phyloP scores from a whole-genome alignment of 2,797 vertebrate species.

The Gymnodraco acuticeps region DNA sequence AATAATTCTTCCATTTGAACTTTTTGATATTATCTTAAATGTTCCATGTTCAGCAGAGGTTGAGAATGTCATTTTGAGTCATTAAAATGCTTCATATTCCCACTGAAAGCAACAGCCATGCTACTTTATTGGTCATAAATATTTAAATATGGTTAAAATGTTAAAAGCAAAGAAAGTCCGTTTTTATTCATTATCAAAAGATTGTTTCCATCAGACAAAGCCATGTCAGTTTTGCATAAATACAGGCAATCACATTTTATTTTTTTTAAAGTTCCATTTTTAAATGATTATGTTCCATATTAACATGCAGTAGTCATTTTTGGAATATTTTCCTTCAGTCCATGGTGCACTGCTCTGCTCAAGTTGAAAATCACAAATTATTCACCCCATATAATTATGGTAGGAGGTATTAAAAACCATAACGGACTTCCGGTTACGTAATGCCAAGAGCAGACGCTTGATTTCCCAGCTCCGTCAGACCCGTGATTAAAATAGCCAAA shows the following conservation, averaged over 20 bases:
- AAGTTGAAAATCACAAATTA: conserved; percentile 39
- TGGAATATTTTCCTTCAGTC: conserved; percentile 32
- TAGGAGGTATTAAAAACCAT: conserved; percentile 46
- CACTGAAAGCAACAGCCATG: conserved; percentile 35
- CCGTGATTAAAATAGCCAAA: no score
- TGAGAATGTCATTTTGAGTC: neutral
- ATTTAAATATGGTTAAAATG: conserved; percentile 32
- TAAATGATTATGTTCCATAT: conserved; percentile 35
- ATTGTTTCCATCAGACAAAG: conserved; percentile 39
- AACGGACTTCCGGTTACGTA: neutral
- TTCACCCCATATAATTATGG: conserved; percentile 42
- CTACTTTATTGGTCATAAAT: conserved; percentile 34
- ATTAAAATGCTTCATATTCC: conserved; percentile 23
- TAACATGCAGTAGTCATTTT: conserved; percentile 20
- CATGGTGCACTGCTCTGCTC: conserved; percentile 7
- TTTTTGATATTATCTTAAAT: conserved; percentile 37
- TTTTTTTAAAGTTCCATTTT: conserved; percentile 25
- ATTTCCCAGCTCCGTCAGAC: no score
- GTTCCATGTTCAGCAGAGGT: conserved; percentile 49
- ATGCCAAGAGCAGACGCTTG: no score
- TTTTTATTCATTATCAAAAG: conserved; percentile 42
- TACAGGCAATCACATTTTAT: conserved; percentile 32
- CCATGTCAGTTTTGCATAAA: conserved; percentile 33
- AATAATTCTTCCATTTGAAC: conserved; percentile 32
- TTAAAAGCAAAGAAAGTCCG: conserved; percentile 10